Evolutionary conservation across 2,797 vertebrate genomes (phyloP).

Genomic region (Hybognathus amarus): DNA sequence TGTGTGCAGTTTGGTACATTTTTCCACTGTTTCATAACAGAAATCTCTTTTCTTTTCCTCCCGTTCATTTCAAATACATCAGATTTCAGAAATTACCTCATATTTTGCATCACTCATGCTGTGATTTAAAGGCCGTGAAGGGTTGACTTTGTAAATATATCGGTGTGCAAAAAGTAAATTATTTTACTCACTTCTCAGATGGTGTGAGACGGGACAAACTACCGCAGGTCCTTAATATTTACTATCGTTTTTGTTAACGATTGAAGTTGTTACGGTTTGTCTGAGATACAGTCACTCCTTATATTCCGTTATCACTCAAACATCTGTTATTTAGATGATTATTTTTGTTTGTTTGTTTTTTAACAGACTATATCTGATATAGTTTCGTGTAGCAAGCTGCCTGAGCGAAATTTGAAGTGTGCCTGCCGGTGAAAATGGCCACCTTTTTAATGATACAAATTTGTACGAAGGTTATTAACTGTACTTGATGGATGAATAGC

Average conservation of each 20-base stretch:
- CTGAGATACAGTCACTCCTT: conserved; percentile 17
- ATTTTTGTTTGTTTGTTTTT: not conserved
- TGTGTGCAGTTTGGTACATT: conserved; percentile 43
- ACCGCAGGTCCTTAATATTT: conserved; percentile 55
- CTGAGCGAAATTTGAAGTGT: conserved; percentile 15
- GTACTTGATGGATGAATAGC: conserved; percentile 3
- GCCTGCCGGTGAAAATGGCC: conserved; percentile 18
- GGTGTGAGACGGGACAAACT: conserved; percentile 51
- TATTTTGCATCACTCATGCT: conserved; percentile 54
- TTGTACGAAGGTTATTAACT: conserved; percentile 9
- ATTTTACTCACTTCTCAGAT: conserved; percentile 44
- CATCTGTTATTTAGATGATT: not conserved
- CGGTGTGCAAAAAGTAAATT: conserved; percentile 54
- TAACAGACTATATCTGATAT: conserved; percentile 9
- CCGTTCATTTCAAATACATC: conserved; percentile 39
- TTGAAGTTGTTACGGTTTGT: conserved; percentile 32
- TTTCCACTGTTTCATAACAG: conserved; percentile 40
- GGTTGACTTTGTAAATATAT: conserved; percentile 57
- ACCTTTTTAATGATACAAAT: conserved; percentile 14
- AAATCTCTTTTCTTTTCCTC: not conserved
- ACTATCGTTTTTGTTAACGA: conserved; percentile 21
- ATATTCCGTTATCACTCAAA: conserved; percentile 3
- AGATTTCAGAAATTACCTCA: conserved; percentile 62
- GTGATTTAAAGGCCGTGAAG: conserved; percentile 56
- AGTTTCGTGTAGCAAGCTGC: conserved; percentile 33